phyloP scores from a whole-genome alignment of 2,888 invertebrate genomes.

The Temnothorax ravouxi region DNA sequence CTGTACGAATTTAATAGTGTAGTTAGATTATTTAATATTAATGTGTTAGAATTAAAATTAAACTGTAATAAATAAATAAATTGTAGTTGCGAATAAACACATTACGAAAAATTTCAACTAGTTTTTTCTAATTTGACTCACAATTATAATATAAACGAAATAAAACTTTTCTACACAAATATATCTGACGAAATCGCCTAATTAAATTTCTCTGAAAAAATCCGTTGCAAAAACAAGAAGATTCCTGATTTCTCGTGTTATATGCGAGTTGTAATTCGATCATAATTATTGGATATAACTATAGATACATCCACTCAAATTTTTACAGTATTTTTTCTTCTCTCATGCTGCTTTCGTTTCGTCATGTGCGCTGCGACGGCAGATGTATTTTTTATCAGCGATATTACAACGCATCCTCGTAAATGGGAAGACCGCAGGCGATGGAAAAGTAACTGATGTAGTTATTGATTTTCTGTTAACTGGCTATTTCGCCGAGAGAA shows the following conservation, averaged over 20 bases:
- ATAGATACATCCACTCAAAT: constrained; percentile 1
- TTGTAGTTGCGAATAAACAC: neutral
- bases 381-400: constrained; percentile 55
- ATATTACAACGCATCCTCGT: constrained; percentile 54
- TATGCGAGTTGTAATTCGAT: neutral
- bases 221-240: neutral
- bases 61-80: neutral
- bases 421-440: constrained; percentile 57
- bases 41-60: constrained; percentile 14
- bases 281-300: constrained; percentile 12
- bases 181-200: neutral
- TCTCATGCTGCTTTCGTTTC: neutral
- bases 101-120: neutral
- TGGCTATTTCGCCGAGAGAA: constrained; percentile 40
- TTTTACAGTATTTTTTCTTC: neutral
- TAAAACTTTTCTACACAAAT: constrained; percentile 3
- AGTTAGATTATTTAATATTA: neutral
- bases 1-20: neutral
- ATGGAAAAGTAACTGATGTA: constrained; percentile 54
- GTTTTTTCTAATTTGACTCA: neutral
- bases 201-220: constrained; percentile 8
- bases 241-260: neutral
- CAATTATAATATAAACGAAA: neutral
- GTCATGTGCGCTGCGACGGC: neutral
- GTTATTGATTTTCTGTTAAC: constrained; percentile 66